phyloP scores from a whole-genome alignment of 1,140 invertebrate species.

The Bombus ignitus region DNA sequence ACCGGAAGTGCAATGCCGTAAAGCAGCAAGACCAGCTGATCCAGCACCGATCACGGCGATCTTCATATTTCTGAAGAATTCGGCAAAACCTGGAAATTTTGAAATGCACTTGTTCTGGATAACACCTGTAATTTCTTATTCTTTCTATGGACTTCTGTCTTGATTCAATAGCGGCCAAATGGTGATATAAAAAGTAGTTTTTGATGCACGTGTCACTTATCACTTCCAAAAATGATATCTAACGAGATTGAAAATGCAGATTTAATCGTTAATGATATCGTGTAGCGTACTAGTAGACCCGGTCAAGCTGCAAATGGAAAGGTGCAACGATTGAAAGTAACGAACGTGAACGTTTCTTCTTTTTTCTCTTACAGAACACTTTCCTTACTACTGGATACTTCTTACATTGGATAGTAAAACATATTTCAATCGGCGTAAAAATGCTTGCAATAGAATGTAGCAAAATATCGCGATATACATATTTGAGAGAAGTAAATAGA shows the following conservation, averaged over 20 bases:
- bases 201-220: background rate
- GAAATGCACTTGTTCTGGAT: background rate
- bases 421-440: background rate
- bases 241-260: background rate
- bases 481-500: background rate
- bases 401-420: background rate
- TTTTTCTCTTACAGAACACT: conserved; percentile 16
- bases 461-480: background rate
- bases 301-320: conserved; percentile 23
- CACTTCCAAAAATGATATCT: background rate
- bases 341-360: background rate
- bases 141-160: no score
- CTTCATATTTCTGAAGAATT: conserved; percentile 74
- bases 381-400: conserved; percentile 18
- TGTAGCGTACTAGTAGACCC: conserved; percentile 11
- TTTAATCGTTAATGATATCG: no score
- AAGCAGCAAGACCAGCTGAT: conserved; percentile 85
- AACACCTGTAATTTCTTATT: background rate
- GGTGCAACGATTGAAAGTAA: conserved; percentile 42
- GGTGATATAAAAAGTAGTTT: background rate
- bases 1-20: conserved; percentile 83
- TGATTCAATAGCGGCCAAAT: background rate
- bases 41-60: conserved; percentile 87
- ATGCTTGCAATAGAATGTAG: background rate
- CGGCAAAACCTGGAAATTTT: background rate